phyloP scores from a whole-genome alignment of 2,113 vertebrate species.

The Syngnathus scovelli region DNA sequence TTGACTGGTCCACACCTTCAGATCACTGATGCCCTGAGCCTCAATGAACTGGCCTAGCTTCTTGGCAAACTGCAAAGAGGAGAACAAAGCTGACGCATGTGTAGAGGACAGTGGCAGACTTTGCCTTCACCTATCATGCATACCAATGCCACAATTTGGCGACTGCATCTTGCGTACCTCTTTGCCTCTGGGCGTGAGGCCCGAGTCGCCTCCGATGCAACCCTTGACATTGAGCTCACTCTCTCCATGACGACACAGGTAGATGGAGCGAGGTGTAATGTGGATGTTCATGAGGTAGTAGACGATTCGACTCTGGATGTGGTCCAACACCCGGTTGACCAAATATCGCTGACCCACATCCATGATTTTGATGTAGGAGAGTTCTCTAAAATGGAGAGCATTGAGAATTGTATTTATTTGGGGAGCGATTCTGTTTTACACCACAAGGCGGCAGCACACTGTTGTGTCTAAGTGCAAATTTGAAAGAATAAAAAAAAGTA shows the following conservation, averaged over 20 bases:
- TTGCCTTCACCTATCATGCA: background rate
- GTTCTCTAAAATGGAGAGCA: constrained; percentile 72
- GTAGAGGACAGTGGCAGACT: background rate
- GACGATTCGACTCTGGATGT: constrained; percentile 97
- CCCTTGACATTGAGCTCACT: constrained; percentile 94
- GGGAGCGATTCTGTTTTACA: no score
- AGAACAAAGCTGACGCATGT: background rate
- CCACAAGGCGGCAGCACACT: no score
- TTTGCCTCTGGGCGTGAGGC: constrained; percentile 82
- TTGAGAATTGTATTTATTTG: no score
- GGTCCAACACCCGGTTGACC: constrained; percentile 92
- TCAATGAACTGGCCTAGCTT: constrained; percentile 84
- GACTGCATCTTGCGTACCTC: constrained; percentile 58
- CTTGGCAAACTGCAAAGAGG: constrained; percentile 80
- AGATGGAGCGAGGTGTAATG: constrained; percentile 94
- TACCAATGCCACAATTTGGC: background rate
- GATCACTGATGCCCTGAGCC: constrained; percentile 85
- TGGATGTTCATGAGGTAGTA: constrained; percentile 99
- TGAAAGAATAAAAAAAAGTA: constrained; percentile 30
- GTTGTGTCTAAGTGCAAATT: no score
- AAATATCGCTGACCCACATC: constrained; percentile 92
- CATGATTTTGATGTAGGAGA: constrained; percentile 98
- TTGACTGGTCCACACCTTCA: constrained; percentile 99
- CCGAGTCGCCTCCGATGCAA: constrained; percentile 91
- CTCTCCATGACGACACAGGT: constrained; percentile 97